These are phyloP conservation scores for Anisognathus igniventris DNA, from an alignment of 2,797 vertebrate genomes.

Conservation along the genomic window DNA sequence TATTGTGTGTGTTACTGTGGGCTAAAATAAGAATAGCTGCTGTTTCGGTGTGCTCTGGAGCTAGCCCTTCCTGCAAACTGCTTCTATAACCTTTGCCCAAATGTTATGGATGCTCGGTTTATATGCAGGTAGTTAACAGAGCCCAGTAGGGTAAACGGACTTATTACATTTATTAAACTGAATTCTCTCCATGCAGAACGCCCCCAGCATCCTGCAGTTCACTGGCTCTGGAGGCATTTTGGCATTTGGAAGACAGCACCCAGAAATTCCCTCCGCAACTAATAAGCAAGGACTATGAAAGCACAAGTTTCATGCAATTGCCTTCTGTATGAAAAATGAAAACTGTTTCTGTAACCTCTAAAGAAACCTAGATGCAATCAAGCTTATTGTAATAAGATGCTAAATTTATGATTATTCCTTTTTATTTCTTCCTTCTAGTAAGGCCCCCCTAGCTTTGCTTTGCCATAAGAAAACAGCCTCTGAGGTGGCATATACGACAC, in stretches of 20 bases:
- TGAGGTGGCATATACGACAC: background rate
- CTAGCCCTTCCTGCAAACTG: background rate
- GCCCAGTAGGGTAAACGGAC: conserved; percentile 10
- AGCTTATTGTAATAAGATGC: conserved; percentile 20
- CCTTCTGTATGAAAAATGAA: conserved; percentile 15
- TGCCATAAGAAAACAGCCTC: background rate
- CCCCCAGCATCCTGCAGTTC: background rate
- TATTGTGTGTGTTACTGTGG: conserved; percentile 20
- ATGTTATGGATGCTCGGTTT: conserved; percentile 1
- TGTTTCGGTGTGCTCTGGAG: background rate
- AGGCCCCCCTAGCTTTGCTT: background rate
- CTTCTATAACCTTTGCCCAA: conserved; percentile 55
- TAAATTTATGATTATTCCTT: conserved; percentile 6
- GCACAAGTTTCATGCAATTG: conserved; percentile 6
- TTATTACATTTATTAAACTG: conserved; percentile 46
- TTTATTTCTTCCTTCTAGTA: background rate
- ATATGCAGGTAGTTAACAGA: conserved; percentile 34
- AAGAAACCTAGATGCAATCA: conserved; percentile 43
- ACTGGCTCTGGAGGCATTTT: background rate
- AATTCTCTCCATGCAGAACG: background rate
- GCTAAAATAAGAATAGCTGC: conserved; percentile 36
- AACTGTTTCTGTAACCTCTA: conserved; percentile 18
- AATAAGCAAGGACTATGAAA: conserved; percentile 34
- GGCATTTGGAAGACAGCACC: conserved; percentile 26
- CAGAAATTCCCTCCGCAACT: conserved; percentile 5